phyloP scores from a whole-genome alignment of 2,888 invertebrate genomes.

The Melikaiella ostensackeni region DNA sequence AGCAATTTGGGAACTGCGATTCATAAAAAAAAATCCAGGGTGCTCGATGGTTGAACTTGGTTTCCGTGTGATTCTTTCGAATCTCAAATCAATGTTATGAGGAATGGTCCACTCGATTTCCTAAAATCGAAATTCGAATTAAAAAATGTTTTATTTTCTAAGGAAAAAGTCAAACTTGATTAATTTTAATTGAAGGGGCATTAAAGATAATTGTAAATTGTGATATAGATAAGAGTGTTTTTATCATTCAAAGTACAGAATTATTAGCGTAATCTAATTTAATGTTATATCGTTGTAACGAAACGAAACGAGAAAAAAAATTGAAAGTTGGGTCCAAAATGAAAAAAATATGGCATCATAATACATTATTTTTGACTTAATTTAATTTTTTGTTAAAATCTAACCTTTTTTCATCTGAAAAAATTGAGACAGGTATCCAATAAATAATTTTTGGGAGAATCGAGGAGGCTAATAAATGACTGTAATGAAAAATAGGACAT shows the following conservation, averaged over 20 bases:
- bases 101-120: slow-evolving; percentile 26
- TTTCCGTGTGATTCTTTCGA: slow-evolving; percentile 37
- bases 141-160: neutral
- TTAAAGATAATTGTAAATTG: slow-evolving; percentile 26
- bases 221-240: slow-evolving; percentile 35
- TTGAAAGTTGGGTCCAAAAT: slow-evolving; percentile 25
- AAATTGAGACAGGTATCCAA: neutral
- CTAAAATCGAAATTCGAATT: neutral
- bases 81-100: slow-evolving; percentile 11
- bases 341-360: slow-evolving; percentile 1
- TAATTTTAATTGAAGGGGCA: slow-evolving; percentile 17
- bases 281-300: slow-evolving; percentile 42
- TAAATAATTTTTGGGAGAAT: slow-evolving; percentile 22
- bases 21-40: slow-evolving; percentile 35
- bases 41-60: slow-evolving; percentile 33
- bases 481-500: slow-evolving; percentile 20
- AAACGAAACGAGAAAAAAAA: slow-evolving; percentile 38
- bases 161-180: neutral
- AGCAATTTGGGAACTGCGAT: slow-evolving; percentile 26
- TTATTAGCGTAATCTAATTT: slow-evolving; percentile 39
- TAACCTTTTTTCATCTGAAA: neutral
- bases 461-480: slow-evolving; percentile 27
- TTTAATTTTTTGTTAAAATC: neutral
- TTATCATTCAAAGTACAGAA: neutral
- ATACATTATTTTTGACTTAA: neutral